Conservation (phyloP, 2,113 vertebrate genomes). For the Thalassarche chlororhynchos region DNA sequence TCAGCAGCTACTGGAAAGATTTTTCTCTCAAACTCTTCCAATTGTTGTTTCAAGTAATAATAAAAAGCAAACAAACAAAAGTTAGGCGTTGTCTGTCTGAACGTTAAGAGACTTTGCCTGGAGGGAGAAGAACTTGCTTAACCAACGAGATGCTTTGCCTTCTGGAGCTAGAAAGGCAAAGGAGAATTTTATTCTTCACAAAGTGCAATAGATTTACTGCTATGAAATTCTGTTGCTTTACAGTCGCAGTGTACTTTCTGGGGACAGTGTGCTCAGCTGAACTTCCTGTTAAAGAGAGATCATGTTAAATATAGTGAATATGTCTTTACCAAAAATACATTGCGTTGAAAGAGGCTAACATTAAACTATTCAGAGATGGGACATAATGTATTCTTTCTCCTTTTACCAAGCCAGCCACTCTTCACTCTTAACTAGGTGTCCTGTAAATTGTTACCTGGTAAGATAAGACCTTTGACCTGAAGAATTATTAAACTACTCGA, state of each 20-base stretch:
- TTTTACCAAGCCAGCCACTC: conserved; percentile 72
- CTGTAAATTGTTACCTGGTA: conserved; percentile 73
- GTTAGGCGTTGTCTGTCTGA: conserved; percentile 65
- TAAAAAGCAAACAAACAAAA: conserved; percentile 64
- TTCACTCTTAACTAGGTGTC: conserved; percentile 70
- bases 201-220: conserved; percentile 89
- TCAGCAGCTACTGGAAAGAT: conserved; percentile 80
- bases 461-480: conserved; percentile 72
- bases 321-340: conserved; percentile 83
- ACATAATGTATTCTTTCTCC: conserved; percentile 75
- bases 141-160: conserved; percentile 69
- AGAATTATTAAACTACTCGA: conserved; percentile 73
- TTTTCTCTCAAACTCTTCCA: conserved; percentile 75
- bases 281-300: conserved; percentile 70
- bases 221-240: conserved; percentile 84
- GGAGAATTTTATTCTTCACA: conserved; percentile 81
- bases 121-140: conserved; percentile 66
- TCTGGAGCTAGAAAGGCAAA: conserved; percentile 70
- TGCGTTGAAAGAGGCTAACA: conserved; percentile 76
- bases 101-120: conserved; percentile 66
- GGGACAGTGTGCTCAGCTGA: conserved; percentile 74
- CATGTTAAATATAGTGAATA: conserved; percentile 75
- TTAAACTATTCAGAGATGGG: conserved; percentile 74
- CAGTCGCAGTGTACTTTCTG: conserved; percentile 75
- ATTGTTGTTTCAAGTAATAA: conserved; percentile 70